Conservation (phyloP, 2,113 vertebrate species). For the Excalfactoria chinensis region DNA sequence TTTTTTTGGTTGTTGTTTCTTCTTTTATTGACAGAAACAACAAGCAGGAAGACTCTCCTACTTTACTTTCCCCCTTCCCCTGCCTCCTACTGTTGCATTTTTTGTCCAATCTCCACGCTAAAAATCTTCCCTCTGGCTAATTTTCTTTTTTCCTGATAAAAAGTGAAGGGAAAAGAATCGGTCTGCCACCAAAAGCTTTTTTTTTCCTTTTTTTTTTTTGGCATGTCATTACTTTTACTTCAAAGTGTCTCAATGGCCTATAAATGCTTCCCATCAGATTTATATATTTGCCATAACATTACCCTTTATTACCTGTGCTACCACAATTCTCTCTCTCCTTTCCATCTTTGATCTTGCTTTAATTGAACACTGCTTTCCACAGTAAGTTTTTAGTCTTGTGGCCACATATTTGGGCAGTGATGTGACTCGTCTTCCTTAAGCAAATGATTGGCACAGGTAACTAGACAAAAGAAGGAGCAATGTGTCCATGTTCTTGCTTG, state of each 20-base stretch:
- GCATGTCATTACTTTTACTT: not conserved
- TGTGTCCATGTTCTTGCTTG: not conserved
- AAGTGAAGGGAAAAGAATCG: not conserved
- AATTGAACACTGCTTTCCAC: not conserved
- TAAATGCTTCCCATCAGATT: not conserved
- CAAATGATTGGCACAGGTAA: not conserved
- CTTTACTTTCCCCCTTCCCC: not conserved
- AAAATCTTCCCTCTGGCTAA: not conserved
- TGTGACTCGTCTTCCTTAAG: not conserved
- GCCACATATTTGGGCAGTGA: not conserved
- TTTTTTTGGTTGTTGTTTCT: not conserved
- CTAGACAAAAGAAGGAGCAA: not conserved
- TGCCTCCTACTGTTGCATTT: not conserved
- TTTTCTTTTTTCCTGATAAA: not conserved
- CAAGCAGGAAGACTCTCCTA: not conserved
- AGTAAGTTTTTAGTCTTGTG: not conserved
- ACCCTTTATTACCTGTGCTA: not conserved
- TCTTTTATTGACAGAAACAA: not conserved
- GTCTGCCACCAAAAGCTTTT: not conserved
- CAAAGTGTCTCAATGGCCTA: not conserved
- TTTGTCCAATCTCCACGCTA: not conserved
- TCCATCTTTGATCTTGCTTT: not conserved
- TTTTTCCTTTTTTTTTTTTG: not conserved
- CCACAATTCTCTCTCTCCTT: not conserved
- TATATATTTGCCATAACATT: not conserved